phyloP scores from a whole-genome alignment of 2,888 invertebrate genomes.

The Sepiola atlantica region DNA sequence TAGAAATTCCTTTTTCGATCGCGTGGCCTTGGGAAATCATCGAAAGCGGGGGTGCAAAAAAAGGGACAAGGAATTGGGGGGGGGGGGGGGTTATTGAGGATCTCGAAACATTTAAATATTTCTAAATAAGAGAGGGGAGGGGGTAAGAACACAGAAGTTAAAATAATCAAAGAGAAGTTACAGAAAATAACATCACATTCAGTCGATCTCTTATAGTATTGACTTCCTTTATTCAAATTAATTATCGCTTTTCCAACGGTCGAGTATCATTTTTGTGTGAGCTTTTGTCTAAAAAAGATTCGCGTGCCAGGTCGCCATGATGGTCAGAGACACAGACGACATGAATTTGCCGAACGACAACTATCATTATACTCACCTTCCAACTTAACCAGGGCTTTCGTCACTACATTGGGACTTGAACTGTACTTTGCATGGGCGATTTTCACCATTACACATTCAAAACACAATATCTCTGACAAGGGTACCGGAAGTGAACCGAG shows the following conservation, averaged over 20 bases:
- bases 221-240: background rate
- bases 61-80: background rate
- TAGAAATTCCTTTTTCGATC: background rate
- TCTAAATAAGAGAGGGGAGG: background rate
- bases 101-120: background rate
- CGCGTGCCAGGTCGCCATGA: slow-evolving; percentile 18
- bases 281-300: slow-evolving; percentile 23
- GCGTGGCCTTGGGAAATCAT: background rate
- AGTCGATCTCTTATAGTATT: background rate
- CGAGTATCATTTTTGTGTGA: background rate
- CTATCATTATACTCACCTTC: slow-evolving; percentile 38
- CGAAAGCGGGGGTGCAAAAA: background rate
- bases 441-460: slow-evolving; percentile 45
- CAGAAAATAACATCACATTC: background rate
- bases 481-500: slow-evolving; percentile 47
- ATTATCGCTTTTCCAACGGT: background rate
- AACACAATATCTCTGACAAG: slow-evolving; percentile 46
- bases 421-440: slow-evolving; percentile 41
- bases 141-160: background rate
- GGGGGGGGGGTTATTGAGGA: background rate
- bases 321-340: background rate
- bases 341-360: slow-evolving; percentile 1
- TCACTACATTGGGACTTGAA: slow-evolving; percentile 36
- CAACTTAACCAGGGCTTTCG: slow-evolving; percentile 34
- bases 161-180: background rate